Conservation (phyloP, 2,888 invertebrate species). For the Macroteleia sp. region DNA sequence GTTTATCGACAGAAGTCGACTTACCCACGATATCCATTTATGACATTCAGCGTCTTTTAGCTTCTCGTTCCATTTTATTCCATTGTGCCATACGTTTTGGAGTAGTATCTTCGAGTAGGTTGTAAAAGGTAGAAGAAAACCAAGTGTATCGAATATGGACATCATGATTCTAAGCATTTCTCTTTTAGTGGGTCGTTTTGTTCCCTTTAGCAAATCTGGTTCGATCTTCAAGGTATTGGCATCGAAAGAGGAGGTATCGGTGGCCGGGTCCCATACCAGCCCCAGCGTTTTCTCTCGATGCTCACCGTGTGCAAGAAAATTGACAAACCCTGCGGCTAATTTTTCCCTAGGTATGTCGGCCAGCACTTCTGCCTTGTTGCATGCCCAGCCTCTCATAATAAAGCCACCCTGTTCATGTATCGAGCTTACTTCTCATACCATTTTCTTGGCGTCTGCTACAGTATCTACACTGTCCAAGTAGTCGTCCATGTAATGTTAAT, state of each 20-base stretch:
- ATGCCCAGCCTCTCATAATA: background rate
- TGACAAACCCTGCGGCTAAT: too few species aligned
- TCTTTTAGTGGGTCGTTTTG: constrained; percentile 29
- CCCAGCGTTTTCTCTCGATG: too few species aligned
- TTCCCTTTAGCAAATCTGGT: background rate
- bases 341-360: too few species aligned
- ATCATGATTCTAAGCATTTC: constrained; percentile 60
- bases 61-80: too few species aligned
- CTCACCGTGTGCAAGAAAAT: too few species aligned
- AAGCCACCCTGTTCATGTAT: constrained; percentile 2
- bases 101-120: background rate
- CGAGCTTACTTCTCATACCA: too few species aligned
- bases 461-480: constrained; percentile 23
- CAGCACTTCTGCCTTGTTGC: too few species aligned
- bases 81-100: background rate
- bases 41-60: too few species aligned
- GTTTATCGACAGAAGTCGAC: too few species aligned
- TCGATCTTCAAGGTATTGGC: background rate
- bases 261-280: too few species aligned
- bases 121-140: background rate
- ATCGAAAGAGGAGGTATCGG: background rate
- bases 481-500: constrained; percentile 44
- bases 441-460: background rate
- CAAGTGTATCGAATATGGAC: constrained; percentile 70
- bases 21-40: too few species aligned